These are phyloP conservation scores for Troides oblongomaculatus DNA, from an alignment of 2,888 invertebrate species.

Conservation along the genomic window DNA sequence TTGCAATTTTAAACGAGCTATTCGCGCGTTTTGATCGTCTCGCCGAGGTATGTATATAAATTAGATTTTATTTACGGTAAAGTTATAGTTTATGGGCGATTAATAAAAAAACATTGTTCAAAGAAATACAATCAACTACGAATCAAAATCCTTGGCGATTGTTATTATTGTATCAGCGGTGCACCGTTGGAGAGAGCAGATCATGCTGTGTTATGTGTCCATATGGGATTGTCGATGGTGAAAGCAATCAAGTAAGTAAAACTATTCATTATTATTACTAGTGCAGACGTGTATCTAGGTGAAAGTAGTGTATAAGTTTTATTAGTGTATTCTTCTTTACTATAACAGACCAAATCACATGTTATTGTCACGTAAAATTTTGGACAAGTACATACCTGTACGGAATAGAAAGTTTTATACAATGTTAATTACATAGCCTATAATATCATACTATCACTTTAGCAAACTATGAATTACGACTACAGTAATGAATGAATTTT, in stretches of 20 bases:
- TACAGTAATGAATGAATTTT: too few relatives aligned
- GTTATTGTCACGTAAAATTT: too few relatives aligned
- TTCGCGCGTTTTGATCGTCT: constrained; percentile 97
- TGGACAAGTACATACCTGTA: too few relatives aligned
- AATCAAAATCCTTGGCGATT: constrained; percentile 97
- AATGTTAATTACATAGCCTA: too few relatives aligned
- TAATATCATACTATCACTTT: too few relatives aligned
- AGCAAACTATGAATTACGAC: too few relatives aligned
- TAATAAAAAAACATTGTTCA: not conserved
- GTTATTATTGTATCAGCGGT: constrained; percentile 98
- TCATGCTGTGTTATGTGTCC: constrained; percentile 95
- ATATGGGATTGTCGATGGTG: constrained; percentile 98
- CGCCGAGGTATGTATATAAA: constrained; percentile 81
- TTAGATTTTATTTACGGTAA: not conserved
- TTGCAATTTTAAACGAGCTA: constrained; percentile 96
- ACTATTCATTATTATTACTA: too few relatives aligned
- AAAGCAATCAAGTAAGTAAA: constrained; percentile 94
- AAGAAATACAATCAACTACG: constrained; percentile 96
- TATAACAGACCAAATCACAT: not conserved
- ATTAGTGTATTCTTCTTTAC: not conserved
- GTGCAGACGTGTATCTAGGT: not conserved
- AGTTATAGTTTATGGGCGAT: not conserved
- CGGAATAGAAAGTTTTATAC: too few relatives aligned
- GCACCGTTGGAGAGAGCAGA: constrained; percentile 94
- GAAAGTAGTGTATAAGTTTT: not conserved